Base-by-base conservation (phyloP, 2,113 vertebrate genomes). In the Chaetodon trifascialis region DNA sequence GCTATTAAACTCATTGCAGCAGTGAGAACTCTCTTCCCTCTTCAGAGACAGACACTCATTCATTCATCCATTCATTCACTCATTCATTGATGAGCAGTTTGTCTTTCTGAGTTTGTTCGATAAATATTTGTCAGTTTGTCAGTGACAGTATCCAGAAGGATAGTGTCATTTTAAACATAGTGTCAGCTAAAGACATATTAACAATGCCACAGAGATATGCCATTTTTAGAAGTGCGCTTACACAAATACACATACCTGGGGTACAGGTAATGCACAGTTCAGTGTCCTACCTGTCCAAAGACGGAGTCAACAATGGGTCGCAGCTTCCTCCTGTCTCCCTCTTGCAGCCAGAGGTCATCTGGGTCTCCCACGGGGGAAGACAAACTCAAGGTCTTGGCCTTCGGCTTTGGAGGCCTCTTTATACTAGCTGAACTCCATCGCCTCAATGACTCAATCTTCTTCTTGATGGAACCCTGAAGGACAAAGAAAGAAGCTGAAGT, bases 391-490 rank as follows among this genome's bases (percentile, higher is more conserved):
- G 89, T 84, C 90, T 95, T 95, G 62, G 92, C 54, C 85, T 95
- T 95, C 4, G 85, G 25, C 76, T 92, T 94, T 8, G 94, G 91
- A 5, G 92, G 86, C 49, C 90, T 91, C 76, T 93, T 95, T 0
- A 95, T 89, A 72, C 94, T 95, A 0, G 94, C 91, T 19, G 93
- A 94, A 34, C 95, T 95, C 95, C 95, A 95, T 84, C 94, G 91
- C 55, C 94, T 90, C 7, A 95, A 82, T 1, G 94, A 95, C 8
- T 95, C 95, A 0, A 95, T 93, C 82, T 94, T 95, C 80, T 94
- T 95, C 88, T 95, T 96, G 46, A 96, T 94, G 46, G 94, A 95
- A n/a, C 94, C 95, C 95, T 95, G 81, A 4, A 55, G 73, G 8
- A 21, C 1, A 2, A 40, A 49, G 2, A 42, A 38, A 42, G 14